Conservation (phyloP, 2,888 invertebrate species). For the Dolichopus griseipennis region DNA sequence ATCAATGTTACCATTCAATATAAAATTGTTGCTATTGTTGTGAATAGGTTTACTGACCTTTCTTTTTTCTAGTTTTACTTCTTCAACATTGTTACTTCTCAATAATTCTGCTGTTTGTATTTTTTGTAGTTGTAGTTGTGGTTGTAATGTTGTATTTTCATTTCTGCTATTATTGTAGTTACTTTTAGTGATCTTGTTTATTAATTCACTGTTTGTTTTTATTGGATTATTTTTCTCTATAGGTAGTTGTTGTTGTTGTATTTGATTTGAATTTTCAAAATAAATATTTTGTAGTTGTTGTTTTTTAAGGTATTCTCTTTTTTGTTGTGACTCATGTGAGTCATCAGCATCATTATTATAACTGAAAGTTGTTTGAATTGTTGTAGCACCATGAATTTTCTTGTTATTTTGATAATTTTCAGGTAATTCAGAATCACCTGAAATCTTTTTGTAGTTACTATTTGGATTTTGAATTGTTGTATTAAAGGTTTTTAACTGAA, state of each 20-base stretch:
- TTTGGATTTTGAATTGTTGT: not conserved
- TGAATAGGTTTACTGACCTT: slow-evolving; percentile 11
- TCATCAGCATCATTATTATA: not conserved
- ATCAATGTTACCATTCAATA: slow-evolving; percentile 16
- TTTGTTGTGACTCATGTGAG: not conserved
- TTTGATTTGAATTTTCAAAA: not conserved
- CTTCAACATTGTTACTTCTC: not conserved
- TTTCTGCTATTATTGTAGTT: not conserved
- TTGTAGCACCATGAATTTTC: not conserved
- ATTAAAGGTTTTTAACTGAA: not conserved
- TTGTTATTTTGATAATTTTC: not conserved
- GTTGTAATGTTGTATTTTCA: not conserved
- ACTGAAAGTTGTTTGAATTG: not conserved
- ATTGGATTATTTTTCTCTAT: not conserved
- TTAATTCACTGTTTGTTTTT: not conserved
- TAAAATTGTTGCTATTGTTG: slow-evolving; percentile 11
- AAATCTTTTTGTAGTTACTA: not conserved
- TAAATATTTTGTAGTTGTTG: not conserved
- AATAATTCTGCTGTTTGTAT: not conserved
- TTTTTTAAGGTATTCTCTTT: not conserved
- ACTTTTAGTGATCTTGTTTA: not conserved
- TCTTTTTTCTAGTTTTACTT: not conserved
- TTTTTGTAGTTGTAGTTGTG: not conserved
- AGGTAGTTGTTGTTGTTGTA: not conserved
- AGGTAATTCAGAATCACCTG: not conserved